A percentile compares a stretch with the other conserved stretches of the same genome.
These are phyloP conservation scores for Penaeus japonicus DNA, from an alignment of 1,140 invertebrate genomes.

Conservation along the genomic window DNA sequence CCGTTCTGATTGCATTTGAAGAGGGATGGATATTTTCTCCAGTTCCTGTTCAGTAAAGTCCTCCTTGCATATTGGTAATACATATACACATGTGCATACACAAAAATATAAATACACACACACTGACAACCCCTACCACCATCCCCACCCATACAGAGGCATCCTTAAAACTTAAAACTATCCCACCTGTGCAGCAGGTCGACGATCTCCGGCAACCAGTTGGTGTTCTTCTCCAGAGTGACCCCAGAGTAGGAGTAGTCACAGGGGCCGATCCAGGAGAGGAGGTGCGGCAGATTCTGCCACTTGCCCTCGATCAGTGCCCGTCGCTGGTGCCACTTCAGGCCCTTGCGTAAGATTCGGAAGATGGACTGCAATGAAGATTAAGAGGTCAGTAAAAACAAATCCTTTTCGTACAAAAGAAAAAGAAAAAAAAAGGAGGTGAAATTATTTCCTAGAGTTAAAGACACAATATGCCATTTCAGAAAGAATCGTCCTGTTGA, in stretches of 20 bases:
- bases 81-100: too few relatives aligned
- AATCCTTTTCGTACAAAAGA: background rate
- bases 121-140: too few relatives aligned
- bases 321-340: constrained; percentile 67
- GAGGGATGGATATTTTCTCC: background rate
- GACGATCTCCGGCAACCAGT: constrained; percentile 62
- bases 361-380: constrained; percentile 60
- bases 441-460: too few relatives aligned
- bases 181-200: constrained; percentile 62
- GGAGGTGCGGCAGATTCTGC: constrained; percentile 65
- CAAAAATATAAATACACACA: too few relatives aligned
- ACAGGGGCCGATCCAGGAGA: constrained; percentile 68
- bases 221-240: constrained; percentile 62
- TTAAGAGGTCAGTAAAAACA: background rate
- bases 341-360: constrained; percentile 62
- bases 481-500: too few relatives aligned
- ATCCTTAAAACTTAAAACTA: background rate
- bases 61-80: too few relatives aligned
- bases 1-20: background rate
- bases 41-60: too few relatives aligned
- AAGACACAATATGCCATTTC: too few relatives aligned
- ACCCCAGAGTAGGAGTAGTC: constrained; percentile 67
- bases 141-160: background rate
- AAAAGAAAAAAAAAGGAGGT: too few relatives aligned
- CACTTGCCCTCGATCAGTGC: constrained; percentile 63